Evolutionary conservation across 2,113 vertebrate genomes (phyloP).

Genomic region (Neodontobutis hainanensis): DNA sequence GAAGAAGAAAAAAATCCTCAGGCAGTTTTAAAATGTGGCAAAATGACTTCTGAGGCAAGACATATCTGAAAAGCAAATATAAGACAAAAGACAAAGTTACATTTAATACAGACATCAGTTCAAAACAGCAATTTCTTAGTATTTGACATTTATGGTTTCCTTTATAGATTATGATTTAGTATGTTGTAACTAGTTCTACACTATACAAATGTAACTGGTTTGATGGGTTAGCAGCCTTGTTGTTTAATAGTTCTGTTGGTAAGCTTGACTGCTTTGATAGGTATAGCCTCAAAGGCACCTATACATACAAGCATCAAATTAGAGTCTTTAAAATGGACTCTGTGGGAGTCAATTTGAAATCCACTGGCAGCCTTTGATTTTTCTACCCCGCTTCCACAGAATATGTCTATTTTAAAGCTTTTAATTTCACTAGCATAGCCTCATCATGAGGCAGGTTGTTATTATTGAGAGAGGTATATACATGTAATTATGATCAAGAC

Average conservation of each 20-base stretch:
- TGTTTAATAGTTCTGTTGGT: conserved; percentile 72
- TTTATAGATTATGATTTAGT: conserved; percentile 33
- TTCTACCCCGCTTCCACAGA: conserved; percentile 42
- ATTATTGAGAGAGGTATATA: conserved; percentile 71
- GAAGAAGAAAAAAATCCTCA: conserved; percentile 61
- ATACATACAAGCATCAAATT: conserved; percentile 60
- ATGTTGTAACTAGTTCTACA: conserved; percentile 47
- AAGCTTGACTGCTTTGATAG: conserved; percentile 70
- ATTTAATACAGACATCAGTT: conserved; percentile 58
- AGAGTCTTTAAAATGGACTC: conserved; percentile 66
- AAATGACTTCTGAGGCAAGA: conserved; percentile 60
- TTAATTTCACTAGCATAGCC: conserved; percentile 66
- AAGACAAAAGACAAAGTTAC: conserved; percentile 41
- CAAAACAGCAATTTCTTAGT: conserved; percentile 69
- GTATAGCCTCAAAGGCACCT: conserved; percentile 56
- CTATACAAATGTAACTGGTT: conserved; percentile 63
- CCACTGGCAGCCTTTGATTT: conserved; percentile 42
- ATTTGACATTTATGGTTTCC: conserved; percentile 43
- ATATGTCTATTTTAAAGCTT: conserved; percentile 72
- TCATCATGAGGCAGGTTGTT: conserved; percentile 63
- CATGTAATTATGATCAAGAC: conserved; percentile 77
- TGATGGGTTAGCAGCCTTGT: conserved; percentile 68
- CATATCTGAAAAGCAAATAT: too few species aligned
- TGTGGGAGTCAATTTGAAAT: conserved; percentile 49
- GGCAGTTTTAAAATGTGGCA: conserved; percentile 66